Base-by-base conservation (phyloP, 2,113 vertebrate species). In the Spheniscus mendiculus region DNA sequence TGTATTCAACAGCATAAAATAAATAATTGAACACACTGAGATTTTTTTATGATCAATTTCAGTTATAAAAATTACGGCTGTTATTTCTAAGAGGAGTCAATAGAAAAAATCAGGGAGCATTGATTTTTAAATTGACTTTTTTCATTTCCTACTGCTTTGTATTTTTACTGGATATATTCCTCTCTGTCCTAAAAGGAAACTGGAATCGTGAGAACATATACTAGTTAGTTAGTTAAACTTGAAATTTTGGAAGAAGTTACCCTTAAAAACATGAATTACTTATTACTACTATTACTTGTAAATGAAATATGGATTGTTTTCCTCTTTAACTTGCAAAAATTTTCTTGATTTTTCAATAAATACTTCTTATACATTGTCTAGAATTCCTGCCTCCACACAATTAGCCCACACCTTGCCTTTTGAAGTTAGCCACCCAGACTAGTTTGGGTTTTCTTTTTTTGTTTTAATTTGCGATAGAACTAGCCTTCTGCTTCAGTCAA, bases 71-170 rank as follows among this genome's bases (percentile, higher is more conserved):
- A 76, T 62, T 76, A 52, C 50, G 14, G 9, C 14, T 85, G 38
- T 70, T 79, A 76, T 85, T 96, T 95, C 72, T 76, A 93, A 72
- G 38, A 92, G 27, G 1, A 58, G 12, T 87, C 13, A 0, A 95
- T 94, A 92, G 30, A 71, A 95, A 90, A 96, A 95, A 79, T 69
- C 56, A 53, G 12, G 10, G 30, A 72, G 9, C 34, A 96, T 45
- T 94, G 77, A 95, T 96, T 95, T 96, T 96, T 91, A 93, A 96
- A 96, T 91, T 91, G 56, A 91, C 44, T 82, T 91, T 87, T 89
- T 84, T 42, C 34, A 91, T 85, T 96, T 94, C 32, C 65, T 9
- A 62, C 59, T 87, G 40, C 49, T 83, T 83, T 79, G 9, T 40
- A 44, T 69, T 96, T 92, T 87, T 79, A 67, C 34, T 52, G 25